A percentile compares a stretch with the other conserved stretches of the same genome.
phyloP scores from a whole-genome alignment of 2,888 invertebrate species.

The Nebria salina region DNA sequence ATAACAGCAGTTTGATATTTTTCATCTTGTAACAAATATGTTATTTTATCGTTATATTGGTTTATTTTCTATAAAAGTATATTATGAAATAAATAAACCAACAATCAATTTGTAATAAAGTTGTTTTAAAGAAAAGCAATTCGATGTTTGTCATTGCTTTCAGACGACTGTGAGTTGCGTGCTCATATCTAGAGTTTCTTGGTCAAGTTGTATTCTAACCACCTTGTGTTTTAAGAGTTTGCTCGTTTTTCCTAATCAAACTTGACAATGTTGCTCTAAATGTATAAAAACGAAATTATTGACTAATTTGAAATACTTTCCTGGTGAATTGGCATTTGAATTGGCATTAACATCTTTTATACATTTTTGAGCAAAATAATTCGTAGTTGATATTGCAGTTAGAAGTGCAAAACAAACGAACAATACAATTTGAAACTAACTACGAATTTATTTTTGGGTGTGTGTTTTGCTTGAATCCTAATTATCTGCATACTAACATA shows the following conservation, averaged over 20 bases:
- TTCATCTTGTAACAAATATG: no score
- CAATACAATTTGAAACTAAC: background rate
- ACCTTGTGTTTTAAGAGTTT: background rate
- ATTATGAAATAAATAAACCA: background rate
- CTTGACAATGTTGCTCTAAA: no score
- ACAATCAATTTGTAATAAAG: background rate
- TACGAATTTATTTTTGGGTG: background rate
- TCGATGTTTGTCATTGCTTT: background rate
- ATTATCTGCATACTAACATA: slow-evolving; percentile 41
- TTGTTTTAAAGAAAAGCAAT: background rate
- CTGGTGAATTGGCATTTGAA: no score
- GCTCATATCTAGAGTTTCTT: slow-evolving; percentile 1
- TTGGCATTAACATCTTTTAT: no score
- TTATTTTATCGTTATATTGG: background rate
- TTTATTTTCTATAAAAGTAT: background rate
- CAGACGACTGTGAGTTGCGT: background rate
- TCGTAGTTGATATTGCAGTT: no score
- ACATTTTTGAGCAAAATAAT: no score
- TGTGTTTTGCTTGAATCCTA: slow-evolving; percentile 36
- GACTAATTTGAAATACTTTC: no score
- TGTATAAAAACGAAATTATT: no score
- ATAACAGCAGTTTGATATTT: no score
- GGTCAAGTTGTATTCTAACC: background rate
- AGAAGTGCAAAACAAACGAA: no score
- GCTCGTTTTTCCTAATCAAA: no score